These are phyloP conservation scores for Synanceia verrucosa DNA, from an alignment of 2,797 vertebrate genomes.

Conservation along the genomic window DNA sequence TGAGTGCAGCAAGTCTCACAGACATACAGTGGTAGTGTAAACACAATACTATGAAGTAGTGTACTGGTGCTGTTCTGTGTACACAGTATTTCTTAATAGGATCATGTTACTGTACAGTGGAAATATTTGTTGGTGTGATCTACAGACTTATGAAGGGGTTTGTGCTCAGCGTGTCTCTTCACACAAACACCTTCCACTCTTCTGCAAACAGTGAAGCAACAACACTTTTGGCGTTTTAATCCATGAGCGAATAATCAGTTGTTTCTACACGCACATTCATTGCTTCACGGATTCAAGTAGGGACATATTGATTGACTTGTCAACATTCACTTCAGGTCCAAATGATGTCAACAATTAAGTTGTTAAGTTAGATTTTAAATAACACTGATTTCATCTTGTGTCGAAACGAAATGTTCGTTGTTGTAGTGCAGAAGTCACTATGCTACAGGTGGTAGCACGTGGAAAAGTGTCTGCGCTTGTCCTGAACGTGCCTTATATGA, in stretches of 20 bases:
- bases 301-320: background rate
- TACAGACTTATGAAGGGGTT: background rate
- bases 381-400: background rate
- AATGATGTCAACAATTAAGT: constrained; percentile 25
- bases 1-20: background rate
- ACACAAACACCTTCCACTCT: background rate
- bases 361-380: background rate
- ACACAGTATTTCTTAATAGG: constrained; percentile 44
- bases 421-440: constrained; percentile 5
- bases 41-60: constrained; percentile 29
- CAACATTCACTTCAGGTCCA: constrained; percentile 13
- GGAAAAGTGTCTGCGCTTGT: constrained; percentile 17
- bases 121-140: constrained; percentile 11
- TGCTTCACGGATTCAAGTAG: constrained; percentile 19
- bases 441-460: constrained; percentile 2
- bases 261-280: constrained; percentile 21
- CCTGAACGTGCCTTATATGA: constrained; percentile 26
- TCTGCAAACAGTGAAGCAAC: background rate
- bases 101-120: constrained; percentile 56
- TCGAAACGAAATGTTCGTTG: constrained; percentile 7
- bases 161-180: background rate
- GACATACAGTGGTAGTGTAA: constrained; percentile 3
- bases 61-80: constrained; percentile 41
- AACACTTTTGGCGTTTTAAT: too few relatives aligned
- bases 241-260: background rate